These are phyloP conservation scores for Crocuta crocuta DNA, from an alignment of 2,113 vertebrate genomes.

Conservation along the genomic window DNA sequence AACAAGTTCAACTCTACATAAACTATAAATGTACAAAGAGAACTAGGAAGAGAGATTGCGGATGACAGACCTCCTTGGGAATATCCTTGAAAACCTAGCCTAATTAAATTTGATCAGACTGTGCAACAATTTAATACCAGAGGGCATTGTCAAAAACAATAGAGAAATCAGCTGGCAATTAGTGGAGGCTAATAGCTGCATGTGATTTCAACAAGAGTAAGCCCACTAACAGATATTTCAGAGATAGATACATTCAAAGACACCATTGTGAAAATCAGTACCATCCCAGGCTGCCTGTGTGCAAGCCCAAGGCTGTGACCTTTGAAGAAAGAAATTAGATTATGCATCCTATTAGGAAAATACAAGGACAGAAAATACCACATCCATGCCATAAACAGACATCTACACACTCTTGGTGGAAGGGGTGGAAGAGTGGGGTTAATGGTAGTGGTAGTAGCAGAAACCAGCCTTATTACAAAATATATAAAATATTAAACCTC, in stretches of 20 bases:
- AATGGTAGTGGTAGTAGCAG: neutral
- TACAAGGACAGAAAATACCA: neutral
- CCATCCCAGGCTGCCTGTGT: neutral
- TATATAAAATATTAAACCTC: neutral
- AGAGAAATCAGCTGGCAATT: neutral
- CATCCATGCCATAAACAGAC: neutral
- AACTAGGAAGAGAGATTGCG: neutral
- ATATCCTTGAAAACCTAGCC: neutral
- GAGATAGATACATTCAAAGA: neutral
- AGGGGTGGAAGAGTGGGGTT: rapidly evolving
- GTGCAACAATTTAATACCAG: neutral
- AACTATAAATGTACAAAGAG: neutral
- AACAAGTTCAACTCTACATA: neutral
- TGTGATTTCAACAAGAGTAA: neutral
- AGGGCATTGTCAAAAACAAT: neutral
- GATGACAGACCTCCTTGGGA: neutral
- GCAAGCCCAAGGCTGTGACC: neutral
- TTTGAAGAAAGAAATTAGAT: neutral
- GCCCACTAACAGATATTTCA: neutral
- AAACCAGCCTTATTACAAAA: neutral
- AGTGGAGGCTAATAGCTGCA: neutral
- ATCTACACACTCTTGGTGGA: neutral
- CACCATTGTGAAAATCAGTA: neutral
- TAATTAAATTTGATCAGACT: neutral
- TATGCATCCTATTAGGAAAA: neutral